Base-by-base conservation (phyloP, 2,797 vertebrate genomes). In the Benthosema pterotum region DNA sequence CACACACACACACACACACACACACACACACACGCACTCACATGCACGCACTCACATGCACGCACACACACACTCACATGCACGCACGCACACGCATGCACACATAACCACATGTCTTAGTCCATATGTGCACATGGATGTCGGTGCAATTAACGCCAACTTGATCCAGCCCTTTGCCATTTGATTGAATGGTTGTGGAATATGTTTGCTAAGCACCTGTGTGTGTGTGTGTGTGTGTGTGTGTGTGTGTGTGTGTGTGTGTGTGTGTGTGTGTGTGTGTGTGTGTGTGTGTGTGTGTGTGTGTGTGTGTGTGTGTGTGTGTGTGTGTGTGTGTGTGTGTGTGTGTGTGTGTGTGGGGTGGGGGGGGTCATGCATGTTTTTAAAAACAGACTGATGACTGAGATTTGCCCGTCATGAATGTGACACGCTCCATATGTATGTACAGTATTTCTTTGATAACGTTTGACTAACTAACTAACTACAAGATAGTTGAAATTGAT, bases 71-170 rank as follows among this genome's bases (percentile, higher is more conserved):
- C 18, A 2, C 42, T 53, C 55, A 58, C 60, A 69, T 54, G 11
- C n/a, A 12, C 17, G n/a, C n/a, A 42, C 18, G 16, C 6, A 38
- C 0, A 51, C 15, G 42, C 28, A 42, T 3, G 56, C 71, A 77
- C 54, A 63, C 51, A 78, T 3, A 49, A 15, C 25, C 50, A 62
- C 18, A 45, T 42, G 74, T 76, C 74, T 19, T 68, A 15, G 5
- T 82, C 83, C 81, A 70, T 87, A 79, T 84, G 87, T 76, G 83
- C 65, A 84, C 82, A 89, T 89, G 88, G 89, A 90, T 87, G 42
- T 73, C 51, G 71, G 79, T 72, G 84, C 87, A 90, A 89, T 89
- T 90, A 89, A 89, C 88, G 88, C 89, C 86, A 87, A 80, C 79
- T 87, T 87, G 85, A 89, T 85, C 88, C 77, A 75, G 77, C 80